Percentiles rank a stretch among this genome's conserved stretches.
Evolutionary conservation across 2,113 vertebrate genomes (phyloP).

Genomic region (Ptilorrhoa leucosticta): DNA sequence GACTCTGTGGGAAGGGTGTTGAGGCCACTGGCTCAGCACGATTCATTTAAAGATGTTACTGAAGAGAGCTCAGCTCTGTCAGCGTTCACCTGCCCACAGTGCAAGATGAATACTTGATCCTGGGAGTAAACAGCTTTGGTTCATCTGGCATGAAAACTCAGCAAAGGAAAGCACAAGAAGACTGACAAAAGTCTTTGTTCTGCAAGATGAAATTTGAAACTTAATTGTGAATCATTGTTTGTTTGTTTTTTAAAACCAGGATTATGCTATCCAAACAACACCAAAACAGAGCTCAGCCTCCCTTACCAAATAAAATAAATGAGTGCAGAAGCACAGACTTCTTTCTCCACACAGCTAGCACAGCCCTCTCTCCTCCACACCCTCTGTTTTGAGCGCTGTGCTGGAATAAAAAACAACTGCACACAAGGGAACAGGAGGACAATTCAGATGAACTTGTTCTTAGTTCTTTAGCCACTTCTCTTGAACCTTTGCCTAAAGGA

Average conservation of each 20-base stretch:
- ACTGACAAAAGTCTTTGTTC: neutral
- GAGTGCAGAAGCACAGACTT: neutral
- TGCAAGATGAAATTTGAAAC: neutral
- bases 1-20: neutral
- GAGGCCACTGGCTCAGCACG: neutral
- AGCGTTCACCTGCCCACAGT: rapidly evolving
- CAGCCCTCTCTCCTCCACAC: neutral
- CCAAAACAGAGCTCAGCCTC: neutral
- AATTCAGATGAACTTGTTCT: rapidly evolving
- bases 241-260: neutral
- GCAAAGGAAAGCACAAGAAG: neutral
- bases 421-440: neutral
- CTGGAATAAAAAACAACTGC: neutral
- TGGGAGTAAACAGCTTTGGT: neutral
- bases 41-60: neutral
- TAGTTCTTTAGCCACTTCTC: neutral
- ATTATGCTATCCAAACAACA: neutral
- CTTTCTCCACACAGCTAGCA: neutral
- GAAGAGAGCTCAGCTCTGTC: neutral
- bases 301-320: neutral
- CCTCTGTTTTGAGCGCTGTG: rapidly evolving
- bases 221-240: neutral
- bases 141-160: neutral
- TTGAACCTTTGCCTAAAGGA: neutral
- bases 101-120: neutral